Base-by-base conservation (phyloP, 2,113 vertebrate genomes). In the Panurus biarmicus region DNA sequence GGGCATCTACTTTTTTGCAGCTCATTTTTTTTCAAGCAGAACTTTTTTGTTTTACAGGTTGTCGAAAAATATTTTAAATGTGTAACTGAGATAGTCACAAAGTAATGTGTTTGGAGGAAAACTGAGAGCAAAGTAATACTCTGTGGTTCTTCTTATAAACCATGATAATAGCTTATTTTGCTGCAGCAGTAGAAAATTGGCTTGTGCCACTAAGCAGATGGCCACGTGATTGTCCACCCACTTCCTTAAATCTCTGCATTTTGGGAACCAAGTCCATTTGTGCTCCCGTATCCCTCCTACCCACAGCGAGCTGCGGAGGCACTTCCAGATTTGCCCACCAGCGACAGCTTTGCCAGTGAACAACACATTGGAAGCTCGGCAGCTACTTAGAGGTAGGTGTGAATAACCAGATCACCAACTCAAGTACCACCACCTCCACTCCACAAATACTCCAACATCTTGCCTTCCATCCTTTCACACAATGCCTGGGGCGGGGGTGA, bases 351-450 rank as follows among this genome's bases (percentile, higher is more conserved):
- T 74, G 28, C 76, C 79, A 60, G 69, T 29, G 76, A 95, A 7
- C 60, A 36, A 7, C 65, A 61, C 61, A 6, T 56, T 67, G 10
- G 10, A 42, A 38, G 53, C 64, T 36, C 7, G 7, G 72, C 57
- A 89, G 61, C 79, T 75, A 36, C 40, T 42, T 31, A 15, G 50
- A 48, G 48, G 17, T 16, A 69, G 3, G 54, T 85, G 85, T 56
- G 54, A 72, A 40, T 89, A 93, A 56, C 53, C 48, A 74, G n/a
- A 61, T 44, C 70, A 22, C 87, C 92, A 75, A 69, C 83, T 71
- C 57, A 35, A 40, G 33, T 9, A 78, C 35, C 90, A 67, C 79
- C 82, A 51, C 72, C 79, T 77, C 60, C 60, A 1, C 78, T 28
- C 64, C 3, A 6, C 72, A 64, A 60, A 74, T 22, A 36, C 36